Conservation (phyloP, 2,888 invertebrate species). For the Luperina nickerlii region DNA sequence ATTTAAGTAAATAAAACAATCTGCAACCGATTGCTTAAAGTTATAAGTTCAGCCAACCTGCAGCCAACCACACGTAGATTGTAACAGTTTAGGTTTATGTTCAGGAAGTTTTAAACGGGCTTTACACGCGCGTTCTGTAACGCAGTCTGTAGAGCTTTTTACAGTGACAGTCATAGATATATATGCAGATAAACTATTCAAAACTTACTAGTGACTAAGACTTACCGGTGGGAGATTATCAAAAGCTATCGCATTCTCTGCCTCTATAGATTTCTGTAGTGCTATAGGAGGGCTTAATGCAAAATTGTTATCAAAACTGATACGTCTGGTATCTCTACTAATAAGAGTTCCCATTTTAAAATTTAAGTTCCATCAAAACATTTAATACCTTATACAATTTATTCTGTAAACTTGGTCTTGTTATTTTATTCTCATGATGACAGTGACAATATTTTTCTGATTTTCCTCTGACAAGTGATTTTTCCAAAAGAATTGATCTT, state of each 20-base stretch:
- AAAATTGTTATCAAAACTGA: slow-evolving; percentile 85
- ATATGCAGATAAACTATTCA: not conserved
- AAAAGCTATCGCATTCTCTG: slow-evolving; percentile 73
- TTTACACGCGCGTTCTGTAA: not conserved
- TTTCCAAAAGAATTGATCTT: not conserved
- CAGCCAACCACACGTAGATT: too few species aligned
- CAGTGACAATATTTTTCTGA: slow-evolving; percentile 27
- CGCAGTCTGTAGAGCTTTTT: not conserved
- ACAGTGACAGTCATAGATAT: not conserved
- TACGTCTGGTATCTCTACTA: slow-evolving; percentile 82
- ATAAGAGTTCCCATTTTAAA: slow-evolving; percentile 78
- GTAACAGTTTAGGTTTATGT: too few species aligned
- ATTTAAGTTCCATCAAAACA: slow-evolving; percentile 38
- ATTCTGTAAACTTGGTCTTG: slow-evolving; percentile 1
- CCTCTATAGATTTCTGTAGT: slow-evolving; percentile 78
- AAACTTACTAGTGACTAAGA: slow-evolving; percentile 60
- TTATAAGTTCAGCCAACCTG: too few species aligned
- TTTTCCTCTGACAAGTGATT: not conserved
- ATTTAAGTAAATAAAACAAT: too few species aligned
- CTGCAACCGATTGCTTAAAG: too few species aligned
- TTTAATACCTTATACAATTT: slow-evolving; percentile 23
- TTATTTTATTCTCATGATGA: slow-evolving; percentile 19
- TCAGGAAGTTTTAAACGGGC: too few species aligned
- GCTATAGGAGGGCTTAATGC: slow-evolving; percentile 75
- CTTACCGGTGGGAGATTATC: slow-evolving; percentile 76